Evolutionary conservation across 2,888 invertebrate genomes (phyloP), one percentile per base, ranked within the genome.

Genomic region (Sericinus montela): DNA sequence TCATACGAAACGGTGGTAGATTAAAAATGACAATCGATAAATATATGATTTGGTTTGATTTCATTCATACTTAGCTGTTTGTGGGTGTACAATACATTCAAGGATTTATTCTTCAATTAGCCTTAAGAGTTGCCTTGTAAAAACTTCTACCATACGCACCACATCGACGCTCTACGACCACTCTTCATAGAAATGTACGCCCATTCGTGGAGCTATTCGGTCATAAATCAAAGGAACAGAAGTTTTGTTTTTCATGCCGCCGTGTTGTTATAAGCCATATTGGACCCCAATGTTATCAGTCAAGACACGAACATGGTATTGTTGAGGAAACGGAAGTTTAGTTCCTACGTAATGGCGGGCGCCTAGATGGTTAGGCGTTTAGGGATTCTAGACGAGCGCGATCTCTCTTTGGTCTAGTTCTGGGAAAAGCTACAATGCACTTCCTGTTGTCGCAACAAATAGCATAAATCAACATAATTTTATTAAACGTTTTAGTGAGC

Each of bases 321-420:
- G 32, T 13, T 14, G 14, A 44, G 57, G 52, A 55, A 55, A 48
- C 53, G 57, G 57, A 57, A 52, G 50, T 51, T 38, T 43, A 42
- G 52, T 55, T 50, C 53, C 56, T 53, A 54, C 41, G 48, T 34
- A 19, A 39, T 10, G 10, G 13, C 16, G 32, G 41, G 32, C 6
- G 44, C 39, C 44, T 52, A 54, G 35, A 49, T 40, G 44, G 49
- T 11, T 5, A 38, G 11, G 13, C 39, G 15, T 49, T 49, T 54
- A 47, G 44, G 40, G 19, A 54, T 54, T 49, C 54, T 49, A 35
- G 47, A 38, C 40, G 30, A 30, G 40, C 46, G 43, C 43, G 7
- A 9, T 35, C 32, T 11, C 15, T 23, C 6, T 45, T 38, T 39
- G 48, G 43, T 52, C 55, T 48, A 53, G 48, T 54, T 56, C 57